These are phyloP conservation scores for Agapornis canus DNA, from an alignment of 2,797 vertebrate genomes.

Conservation along the genomic window DNA sequence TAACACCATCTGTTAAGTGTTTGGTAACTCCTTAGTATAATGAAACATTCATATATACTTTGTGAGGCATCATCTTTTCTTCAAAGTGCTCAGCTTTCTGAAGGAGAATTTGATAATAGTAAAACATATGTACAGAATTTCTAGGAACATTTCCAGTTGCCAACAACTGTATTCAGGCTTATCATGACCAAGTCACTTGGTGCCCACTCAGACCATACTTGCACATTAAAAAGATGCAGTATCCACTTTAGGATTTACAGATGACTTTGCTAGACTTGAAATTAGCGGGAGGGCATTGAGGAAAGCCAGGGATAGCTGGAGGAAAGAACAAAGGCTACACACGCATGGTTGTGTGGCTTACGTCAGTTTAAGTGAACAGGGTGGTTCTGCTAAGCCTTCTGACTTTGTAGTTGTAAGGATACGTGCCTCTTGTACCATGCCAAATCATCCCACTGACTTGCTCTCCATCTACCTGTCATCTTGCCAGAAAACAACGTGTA, in stretches of 20 bases:
- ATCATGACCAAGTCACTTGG: not conserved
- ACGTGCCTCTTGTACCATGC: not conserved
- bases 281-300: not conserved
- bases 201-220: not conserved
- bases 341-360: not conserved
- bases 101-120: not conserved
- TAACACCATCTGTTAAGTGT: not conserved
- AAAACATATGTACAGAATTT: not conserved
- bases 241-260: not conserved
- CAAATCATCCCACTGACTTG: constrained; percentile 19
- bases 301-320: not conserved
- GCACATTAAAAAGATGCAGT: not conserved
- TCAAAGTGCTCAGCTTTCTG: not conserved
- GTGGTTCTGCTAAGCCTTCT: constrained; percentile 10
- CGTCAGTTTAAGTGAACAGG: constrained; percentile 21
- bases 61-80: not conserved
- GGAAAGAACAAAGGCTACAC: constrained; percentile 24
- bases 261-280: not conserved
- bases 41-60: not conserved
- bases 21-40: not conserved
- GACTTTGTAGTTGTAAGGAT: not conserved
- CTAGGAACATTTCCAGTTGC: not conserved
- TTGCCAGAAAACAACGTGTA: not conserved
- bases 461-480: constrained; percentile 10
- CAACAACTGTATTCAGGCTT: not conserved